Base-by-base conservation (phyloP, 1,140 invertebrate species). In the Chionoecetes opilio region DNA sequence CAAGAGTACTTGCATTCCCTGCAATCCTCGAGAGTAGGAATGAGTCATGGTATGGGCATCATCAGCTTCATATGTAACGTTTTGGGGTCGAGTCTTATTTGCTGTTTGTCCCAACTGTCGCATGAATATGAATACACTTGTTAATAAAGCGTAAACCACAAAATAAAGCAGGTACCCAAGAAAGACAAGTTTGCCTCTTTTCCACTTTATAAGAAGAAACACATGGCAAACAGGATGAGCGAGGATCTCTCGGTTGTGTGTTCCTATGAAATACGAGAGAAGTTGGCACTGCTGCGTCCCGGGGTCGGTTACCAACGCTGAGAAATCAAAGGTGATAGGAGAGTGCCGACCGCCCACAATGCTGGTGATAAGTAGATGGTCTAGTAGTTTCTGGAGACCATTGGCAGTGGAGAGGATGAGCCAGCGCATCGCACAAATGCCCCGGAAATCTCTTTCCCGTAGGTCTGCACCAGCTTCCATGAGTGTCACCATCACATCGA, bases 131-230 rank as follows among this genome's bases (percentile, higher is more conserved):
- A 63, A 92, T 3, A 92, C 21, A 29, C 75, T 82, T 31, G 91
- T 92, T n/a, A 92, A 35, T n/a, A 92, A 82, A 2, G 91, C 53
- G 34, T 84, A 97, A 0, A 97, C 93, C 1, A 96, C 96, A 95
- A 97, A 97, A 3, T 97, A 94, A 8, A 97, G 46, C 31, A 97
- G 96, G 21, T 97, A 95, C 38, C 97, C 29, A 26, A 97, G 96
- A 95, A 97, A 97, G 63, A 97, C 97, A 89, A 97, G 97, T 53
- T 97, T 96, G 14, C 97, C 95, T 46, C 97, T 97, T 87, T 97
- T 97, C 97, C 97, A 97, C 96, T 97, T 97, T 26, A 97, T 96
- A 93, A 96, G 97, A 0, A 97, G 96, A 96, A 97, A 97, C 92
- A 97, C 97, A 96, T 97, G 97, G 3, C 97, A 96, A 31, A 97